Evolutionary conservation across 2,888 invertebrate genomes (phyloP).

Genomic region (Pelosia muscerda): DNA sequence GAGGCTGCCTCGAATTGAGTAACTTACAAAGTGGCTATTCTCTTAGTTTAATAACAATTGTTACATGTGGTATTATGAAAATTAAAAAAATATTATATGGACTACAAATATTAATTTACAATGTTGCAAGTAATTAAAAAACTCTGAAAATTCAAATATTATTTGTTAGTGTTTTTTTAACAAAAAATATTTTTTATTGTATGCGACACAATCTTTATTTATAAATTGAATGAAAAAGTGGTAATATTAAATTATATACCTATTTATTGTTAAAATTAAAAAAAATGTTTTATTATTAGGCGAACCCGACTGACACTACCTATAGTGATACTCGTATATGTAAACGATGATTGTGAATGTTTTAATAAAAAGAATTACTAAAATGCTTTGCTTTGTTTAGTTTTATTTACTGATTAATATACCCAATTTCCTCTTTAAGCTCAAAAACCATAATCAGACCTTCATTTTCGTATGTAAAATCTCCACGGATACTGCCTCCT

Average conservation of each 20-base stretch:
- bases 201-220: slow-evolving; percentile 45
- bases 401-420: background rate
- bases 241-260: slow-evolving; percentile 54
- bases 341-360: slow-evolving; percentile 72
- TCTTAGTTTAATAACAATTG: slow-evolving; percentile 39
- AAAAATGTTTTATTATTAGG: slow-evolving; percentile 61
- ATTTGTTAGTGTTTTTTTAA: background rate
- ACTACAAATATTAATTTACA: slow-evolving; percentile 28
- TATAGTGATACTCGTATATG: slow-evolving; percentile 59
- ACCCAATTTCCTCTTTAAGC: too few relatives aligned
- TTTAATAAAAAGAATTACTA: slow-evolving; percentile 67
- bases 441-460: too few relatives aligned
- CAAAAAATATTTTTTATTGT: slow-evolving; percentile 39
- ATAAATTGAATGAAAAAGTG: slow-evolving; percentile 37
- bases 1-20: slow-evolving; percentile 28
- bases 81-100: slow-evolving; percentile 40
- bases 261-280: slow-evolving; percentile 64
- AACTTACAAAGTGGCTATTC: slow-evolving; percentile 49
- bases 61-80: slow-evolving; percentile 42
- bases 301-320: slow-evolving; percentile 75
- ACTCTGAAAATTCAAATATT: background rate
- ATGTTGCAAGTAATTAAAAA: slow-evolving; percentile 54
- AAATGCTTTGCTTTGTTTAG: slow-evolving; percentile 23
- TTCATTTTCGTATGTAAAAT: too few relatives aligned
- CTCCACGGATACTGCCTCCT: too few relatives aligned